These are phyloP conservation scores for Leptopilina myrica DNA, from an alignment of 2,888 invertebrate genomes.

Conservation along the genomic window DNA sequence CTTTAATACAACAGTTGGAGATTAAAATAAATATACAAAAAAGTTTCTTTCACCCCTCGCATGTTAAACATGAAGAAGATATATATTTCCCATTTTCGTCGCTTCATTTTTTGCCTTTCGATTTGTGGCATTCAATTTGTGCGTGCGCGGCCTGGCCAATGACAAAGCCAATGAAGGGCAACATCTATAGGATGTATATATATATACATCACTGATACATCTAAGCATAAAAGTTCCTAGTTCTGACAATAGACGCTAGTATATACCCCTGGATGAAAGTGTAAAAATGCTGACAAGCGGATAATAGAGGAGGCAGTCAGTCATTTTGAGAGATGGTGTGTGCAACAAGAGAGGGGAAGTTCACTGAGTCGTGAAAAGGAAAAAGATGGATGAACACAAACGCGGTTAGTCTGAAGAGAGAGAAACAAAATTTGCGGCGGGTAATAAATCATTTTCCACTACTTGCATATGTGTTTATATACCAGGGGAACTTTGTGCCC, in stretches of 20 bases:
- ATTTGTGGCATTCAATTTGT: slow-evolving; percentile 39
- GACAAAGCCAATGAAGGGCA: slow-evolving; percentile 39
- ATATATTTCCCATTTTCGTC: slow-evolving; percentile 30
- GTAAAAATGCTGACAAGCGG: slow-evolving; percentile 77
- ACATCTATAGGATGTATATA: slow-evolving; percentile 5
- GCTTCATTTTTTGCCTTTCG: slow-evolving; percentile 32
- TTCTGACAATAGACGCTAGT: slow-evolving; percentile 58
- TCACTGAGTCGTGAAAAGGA: slow-evolving; percentile 75
- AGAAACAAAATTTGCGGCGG: slow-evolving; percentile 76
- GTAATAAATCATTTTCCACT: slow-evolving; percentile 72
- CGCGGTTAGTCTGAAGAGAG: slow-evolving; percentile 72
- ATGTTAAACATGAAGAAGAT: slow-evolving; percentile 22
- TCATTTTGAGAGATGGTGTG: slow-evolving; percentile 76
- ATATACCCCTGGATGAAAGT: slow-evolving; percentile 71
- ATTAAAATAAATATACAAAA: neutral
- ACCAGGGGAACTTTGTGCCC: slow-evolving; percentile 6
- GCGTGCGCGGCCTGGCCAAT: slow-evolving; percentile 23
- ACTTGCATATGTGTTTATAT: slow-evolving; percentile 38
- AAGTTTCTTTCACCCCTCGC: slow-evolving; percentile 5
- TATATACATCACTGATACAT: neutral
- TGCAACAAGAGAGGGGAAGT: slow-evolving; percentile 70
- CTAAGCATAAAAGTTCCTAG: slow-evolving; percentile 31
- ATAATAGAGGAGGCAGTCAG: slow-evolving; percentile 77
- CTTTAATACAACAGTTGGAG: too few species aligned
- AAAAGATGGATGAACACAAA: slow-evolving; percentile 76